Base-by-base conservation (phyloP, 2,888 invertebrate genomes). In the Helobdella robusta region DNA sequence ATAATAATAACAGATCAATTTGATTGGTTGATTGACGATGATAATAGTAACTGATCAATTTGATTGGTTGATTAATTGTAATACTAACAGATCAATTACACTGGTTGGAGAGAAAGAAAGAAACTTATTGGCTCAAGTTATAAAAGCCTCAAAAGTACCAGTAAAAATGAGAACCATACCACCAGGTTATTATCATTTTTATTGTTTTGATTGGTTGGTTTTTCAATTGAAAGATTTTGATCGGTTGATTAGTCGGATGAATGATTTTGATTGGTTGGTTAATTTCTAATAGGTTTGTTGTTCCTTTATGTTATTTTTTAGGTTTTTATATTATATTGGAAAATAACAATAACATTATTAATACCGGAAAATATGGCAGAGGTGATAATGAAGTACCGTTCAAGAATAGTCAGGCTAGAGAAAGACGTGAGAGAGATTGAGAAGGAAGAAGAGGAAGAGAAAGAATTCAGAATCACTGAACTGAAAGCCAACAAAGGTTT, bases 51-150 rank as follows among this genome's bases (percentile, higher is more conserved):
- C n/a, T n/a, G n/a, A n/a, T n/a, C n/a, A n/a, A n/a, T n/a, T n/a
- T n/a, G n/a, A n/a, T n/a, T n/a, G n/a, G n/a, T n/a, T n/a, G n/a
- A 56, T 56, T 8, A 56, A 5, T 25, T 56, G 4, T 28, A 23
- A 44, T 30, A 48, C 11, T 18, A 58, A 6, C 62, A 78, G 81
- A 67, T 91, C 97, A 0, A 91, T 98, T 5, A 93, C 94, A 0
- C 82, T 98, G 61, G 92, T 93, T 59, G 94, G 94, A 0, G 97
- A 98, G 79, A 85, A 85, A 66, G 97, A 98, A 80, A 84, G 97
- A 1, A 85, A 85, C 74, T 84, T 97, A 4, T 88, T 98, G 25
- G 94, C 94, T 79, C 88, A 89, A 63, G 88, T 98, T 23, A 87
- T 95, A 48, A 89, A 88, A 77, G 85, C 87, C 71, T 91, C 93